These are phyloP conservation scores for Rhizoglyphus robini DNA, from an alignment of 1,140 invertebrate species.

Conservation along the genomic window DNA sequence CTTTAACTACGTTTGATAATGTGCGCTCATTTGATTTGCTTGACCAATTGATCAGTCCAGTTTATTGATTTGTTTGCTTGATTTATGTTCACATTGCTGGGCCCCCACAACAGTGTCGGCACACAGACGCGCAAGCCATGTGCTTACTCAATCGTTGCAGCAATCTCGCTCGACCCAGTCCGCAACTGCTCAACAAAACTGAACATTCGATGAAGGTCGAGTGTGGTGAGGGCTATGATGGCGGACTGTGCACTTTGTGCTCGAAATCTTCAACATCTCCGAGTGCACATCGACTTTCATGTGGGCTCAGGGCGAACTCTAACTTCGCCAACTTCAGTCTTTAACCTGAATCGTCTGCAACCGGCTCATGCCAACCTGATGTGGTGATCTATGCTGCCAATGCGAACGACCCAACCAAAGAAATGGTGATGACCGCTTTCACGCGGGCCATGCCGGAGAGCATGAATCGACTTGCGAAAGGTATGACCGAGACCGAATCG, in stretches of 20 bases:
- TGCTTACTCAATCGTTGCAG: constrained; percentile 27
- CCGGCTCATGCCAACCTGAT: constrained; percentile 55
- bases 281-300: constrained; percentile 33
- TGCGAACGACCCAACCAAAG: constrained; percentile 67
- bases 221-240: constrained; percentile 67
- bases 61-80: no score
- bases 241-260: constrained; percentile 58
- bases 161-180: constrained; percentile 47
- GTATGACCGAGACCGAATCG: neutral
- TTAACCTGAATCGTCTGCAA: constrained; percentile 48
- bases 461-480: constrained; percentile 15
- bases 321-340: constrained; percentile 38
- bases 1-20: neutral
- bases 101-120: constrained; percentile 26
- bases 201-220: constrained; percentile 59
- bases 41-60: no score
- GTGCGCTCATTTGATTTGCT: neutral
- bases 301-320: constrained; percentile 44
- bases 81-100: no score
- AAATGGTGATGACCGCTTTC: constrained; percentile 62
- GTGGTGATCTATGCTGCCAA: constrained; percentile 71
- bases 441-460: constrained; percentile 41
- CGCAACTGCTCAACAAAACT: constrained; percentile 73
- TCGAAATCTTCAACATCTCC: constrained; percentile 53
- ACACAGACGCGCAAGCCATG: constrained; percentile 27